These are phyloP conservation scores for Luperina nickerlii DNA, from an alignment of 2,888 invertebrate species.

Conservation along the genomic window DNA sequence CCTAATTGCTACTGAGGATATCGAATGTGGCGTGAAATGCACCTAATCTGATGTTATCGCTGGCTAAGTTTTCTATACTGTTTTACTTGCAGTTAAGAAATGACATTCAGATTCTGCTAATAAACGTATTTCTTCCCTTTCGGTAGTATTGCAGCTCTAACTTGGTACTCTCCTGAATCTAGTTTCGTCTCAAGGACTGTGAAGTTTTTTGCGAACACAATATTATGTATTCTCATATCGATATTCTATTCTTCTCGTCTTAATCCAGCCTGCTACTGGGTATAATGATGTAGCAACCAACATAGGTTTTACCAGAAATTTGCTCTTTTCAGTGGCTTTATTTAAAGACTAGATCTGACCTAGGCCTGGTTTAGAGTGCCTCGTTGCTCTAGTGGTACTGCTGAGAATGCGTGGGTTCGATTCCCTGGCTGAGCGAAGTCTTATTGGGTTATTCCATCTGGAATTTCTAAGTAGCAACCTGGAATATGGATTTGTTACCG, in stretches of 20 bases:
- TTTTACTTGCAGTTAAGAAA: constrained; percentile 4
- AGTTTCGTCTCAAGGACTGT: background rate
- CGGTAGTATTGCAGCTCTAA: too few species aligned
- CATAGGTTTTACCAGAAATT: background rate
- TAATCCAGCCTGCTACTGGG: background rate
- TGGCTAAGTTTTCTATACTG: background rate
- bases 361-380: background rate
- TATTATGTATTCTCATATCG: background rate
- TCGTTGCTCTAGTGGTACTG: background rate
- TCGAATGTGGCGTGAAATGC: constrained; percentile 30
- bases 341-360: background rate
- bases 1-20: constrained; percentile 19
- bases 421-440: background rate
- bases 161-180: background rate
- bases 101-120: background rate
- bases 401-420: background rate
- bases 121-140: background rate
- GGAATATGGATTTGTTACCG: background rate
- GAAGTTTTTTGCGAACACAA: background rate
- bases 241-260: too few species aligned
- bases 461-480: background rate
- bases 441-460: background rate
- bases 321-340: background rate
- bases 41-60: constrained; percentile 20
- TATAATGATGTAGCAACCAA: background rate